phyloP scores from a whole-genome alignment of 1,140 invertebrate species.

The Panulirus ornatus region DNA sequence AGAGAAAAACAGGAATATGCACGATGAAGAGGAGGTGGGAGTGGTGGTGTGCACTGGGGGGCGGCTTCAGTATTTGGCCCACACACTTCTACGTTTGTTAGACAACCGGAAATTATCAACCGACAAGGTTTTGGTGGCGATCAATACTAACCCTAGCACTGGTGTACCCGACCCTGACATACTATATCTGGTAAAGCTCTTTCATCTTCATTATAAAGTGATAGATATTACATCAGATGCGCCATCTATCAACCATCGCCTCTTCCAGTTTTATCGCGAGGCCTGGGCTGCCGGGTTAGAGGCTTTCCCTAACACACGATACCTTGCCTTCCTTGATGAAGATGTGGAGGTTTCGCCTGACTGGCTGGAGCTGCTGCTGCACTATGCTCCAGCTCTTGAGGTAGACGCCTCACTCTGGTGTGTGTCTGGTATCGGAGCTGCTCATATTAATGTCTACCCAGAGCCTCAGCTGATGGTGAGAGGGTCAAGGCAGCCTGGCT shows the following conservation, averaged over 20 bases:
- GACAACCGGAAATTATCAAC: background rate
- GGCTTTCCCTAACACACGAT: slow-evolving; percentile 38
- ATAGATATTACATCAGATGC: slow-evolving; percentile 12
- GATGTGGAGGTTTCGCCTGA: slow-evolving; percentile 69
- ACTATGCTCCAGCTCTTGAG: slow-evolving; percentile 59
- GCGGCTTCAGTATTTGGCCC: slow-evolving; percentile 40
- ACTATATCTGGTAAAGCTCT: slow-evolving; percentile 13
- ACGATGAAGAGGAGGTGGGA: background rate
- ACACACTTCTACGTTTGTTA: slow-evolving; percentile 34
- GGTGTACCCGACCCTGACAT: slow-evolving; percentile 2
- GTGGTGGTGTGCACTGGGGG: slow-evolving; percentile 54
- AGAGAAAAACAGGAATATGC: background rate
- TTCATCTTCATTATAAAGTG: slow-evolving; percentile 13
- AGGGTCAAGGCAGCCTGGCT: slow-evolving; percentile 60
- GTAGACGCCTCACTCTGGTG: slow-evolving; percentile 65
- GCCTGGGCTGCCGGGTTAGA: slow-evolving; percentile 36
- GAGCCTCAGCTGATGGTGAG: slow-evolving; percentile 47
- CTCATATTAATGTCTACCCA: background rate
- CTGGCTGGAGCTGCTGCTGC: slow-evolving; percentile 55
- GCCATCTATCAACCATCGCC: slow-evolving; percentile 48
- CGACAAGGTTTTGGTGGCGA: slow-evolving; percentile 7
- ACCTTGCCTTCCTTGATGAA: slow-evolving; percentile 72
- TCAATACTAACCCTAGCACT: slow-evolving; percentile 21
- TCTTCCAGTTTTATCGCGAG: slow-evolving; percentile 48
- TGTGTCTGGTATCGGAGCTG: slow-evolving; percentile 37